Percentiles rank a stretch among this genome's conserved stretches.
Conservation (phyloP, 2,797 vertebrate genomes). For the Typhlichthys eigenmanni region DNA sequence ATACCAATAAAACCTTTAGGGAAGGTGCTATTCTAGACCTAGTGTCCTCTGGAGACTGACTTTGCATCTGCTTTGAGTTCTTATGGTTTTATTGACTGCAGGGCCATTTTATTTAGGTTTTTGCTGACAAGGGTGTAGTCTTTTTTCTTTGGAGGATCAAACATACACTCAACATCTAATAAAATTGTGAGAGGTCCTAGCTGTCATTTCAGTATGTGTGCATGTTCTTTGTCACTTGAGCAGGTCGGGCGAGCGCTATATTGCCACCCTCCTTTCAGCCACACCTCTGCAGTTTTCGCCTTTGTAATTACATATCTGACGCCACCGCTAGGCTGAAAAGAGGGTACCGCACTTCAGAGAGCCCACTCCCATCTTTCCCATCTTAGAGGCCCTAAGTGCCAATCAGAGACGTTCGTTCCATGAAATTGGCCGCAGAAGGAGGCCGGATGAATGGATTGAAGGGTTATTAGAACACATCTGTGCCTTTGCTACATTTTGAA, state of each 20-base stretch:
- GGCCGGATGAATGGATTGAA: conserved; percentile 13
- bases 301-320: conserved; percentile 43
- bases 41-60: conserved; percentile 55
- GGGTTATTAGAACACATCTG: conserved; percentile 37
- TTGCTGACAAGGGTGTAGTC: no score
- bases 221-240: no score
- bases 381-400: conserved; percentile 48
- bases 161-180: no score
- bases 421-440: conserved; percentile 47
- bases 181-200: no score
- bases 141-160: no score
- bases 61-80: conserved; percentile 52
- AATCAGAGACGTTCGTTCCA: conserved; percentile 60
- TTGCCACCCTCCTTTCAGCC: no score
- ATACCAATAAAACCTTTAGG: conserved; percentile 63
- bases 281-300: conserved; percentile 24
- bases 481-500: conserved; percentile 26
- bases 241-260: no score
- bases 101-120: neutral
- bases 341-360: conserved; percentile 25
- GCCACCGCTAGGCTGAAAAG: conserved; percentile 9
- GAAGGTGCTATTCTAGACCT: conserved; percentile 57
- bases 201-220: no score
- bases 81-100: conserved; percentile 30
- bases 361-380: conserved; percentile 37